phyloP scores from a whole-genome alignment of 2,113 vertebrate genomes.

The Rhabdomys dilectus region DNA sequence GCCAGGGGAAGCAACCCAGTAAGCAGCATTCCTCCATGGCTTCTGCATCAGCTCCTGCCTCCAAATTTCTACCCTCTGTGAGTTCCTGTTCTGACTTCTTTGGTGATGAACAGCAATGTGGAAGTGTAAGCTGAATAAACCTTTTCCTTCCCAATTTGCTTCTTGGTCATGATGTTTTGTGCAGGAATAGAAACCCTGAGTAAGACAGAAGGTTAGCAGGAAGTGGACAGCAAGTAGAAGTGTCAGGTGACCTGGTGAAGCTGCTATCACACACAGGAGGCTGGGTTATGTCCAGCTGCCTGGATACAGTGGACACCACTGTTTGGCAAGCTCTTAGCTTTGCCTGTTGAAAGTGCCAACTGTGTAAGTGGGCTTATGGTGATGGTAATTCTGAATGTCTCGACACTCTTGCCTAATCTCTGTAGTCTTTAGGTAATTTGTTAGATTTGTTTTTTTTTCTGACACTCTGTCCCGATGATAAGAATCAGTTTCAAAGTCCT shows the following conservation, averaged over 20 bases:
- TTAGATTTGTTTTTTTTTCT: background rate
- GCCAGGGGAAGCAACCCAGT: no score
- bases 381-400: constrained; percentile 41
- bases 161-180: no score
- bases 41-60: no score
- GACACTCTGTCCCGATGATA: background rate
- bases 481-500: background rate
- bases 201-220: background rate
- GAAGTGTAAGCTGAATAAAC: no score
- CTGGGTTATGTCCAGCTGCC: background rate
- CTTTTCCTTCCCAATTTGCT: no score
- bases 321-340: constrained; percentile 50
- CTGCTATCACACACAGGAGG: background rate
- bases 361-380: background rate
- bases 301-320: background rate
- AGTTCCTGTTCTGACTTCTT: no score
- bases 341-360: constrained; percentile 32
- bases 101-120: no score
- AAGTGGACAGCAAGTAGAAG: constrained; percentile 64
- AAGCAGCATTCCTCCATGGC: no score
- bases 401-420: background rate
- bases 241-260: constrained; percentile 23
- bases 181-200: no score
- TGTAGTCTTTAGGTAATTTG: background rate
- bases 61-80: no score